Conservation (phyloP, 2,113 vertebrate species). For the Anarhynchus alexandrinus region DNA sequence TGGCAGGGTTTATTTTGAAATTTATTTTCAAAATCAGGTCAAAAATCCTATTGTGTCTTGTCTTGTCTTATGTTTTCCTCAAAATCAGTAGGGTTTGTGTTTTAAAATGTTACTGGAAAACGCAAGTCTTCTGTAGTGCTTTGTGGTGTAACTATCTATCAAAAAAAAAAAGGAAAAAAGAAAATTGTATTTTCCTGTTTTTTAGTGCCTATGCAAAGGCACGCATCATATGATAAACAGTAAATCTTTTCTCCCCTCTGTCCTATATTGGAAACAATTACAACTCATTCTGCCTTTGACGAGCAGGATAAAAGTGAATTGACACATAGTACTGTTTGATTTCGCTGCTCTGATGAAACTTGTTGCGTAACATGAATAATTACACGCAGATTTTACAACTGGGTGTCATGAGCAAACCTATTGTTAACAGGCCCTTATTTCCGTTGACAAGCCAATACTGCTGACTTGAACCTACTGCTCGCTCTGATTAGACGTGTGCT, state of each 20-base stretch:
- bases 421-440: neutral
- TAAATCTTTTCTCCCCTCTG: neutral
- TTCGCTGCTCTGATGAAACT: neutral
- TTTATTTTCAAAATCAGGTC: neutral
- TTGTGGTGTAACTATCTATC: neutral
- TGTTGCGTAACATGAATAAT: neutral
- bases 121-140: fast-evolving
- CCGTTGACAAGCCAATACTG: neutral
- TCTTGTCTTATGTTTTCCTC: neutral
- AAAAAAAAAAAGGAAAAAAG: neutral
- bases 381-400: neutral
- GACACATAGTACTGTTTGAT: neutral
- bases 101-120: neutral
- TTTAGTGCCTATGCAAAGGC: neutral
- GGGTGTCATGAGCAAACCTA: neutral
- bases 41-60: neutral
- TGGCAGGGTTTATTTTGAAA: neutral
- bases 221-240: neutral
- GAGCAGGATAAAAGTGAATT: conserved; percentile 30
- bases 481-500: neutral
- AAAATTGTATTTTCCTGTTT: neutral
- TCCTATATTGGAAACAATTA: neutral
- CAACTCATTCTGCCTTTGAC: conserved; percentile 13
- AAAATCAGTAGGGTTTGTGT: neutral
- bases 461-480: neutral